phyloP scores from a whole-genome alignment of 2,113 vertebrate species.

The Onychostruthus taczanowskii region DNA sequence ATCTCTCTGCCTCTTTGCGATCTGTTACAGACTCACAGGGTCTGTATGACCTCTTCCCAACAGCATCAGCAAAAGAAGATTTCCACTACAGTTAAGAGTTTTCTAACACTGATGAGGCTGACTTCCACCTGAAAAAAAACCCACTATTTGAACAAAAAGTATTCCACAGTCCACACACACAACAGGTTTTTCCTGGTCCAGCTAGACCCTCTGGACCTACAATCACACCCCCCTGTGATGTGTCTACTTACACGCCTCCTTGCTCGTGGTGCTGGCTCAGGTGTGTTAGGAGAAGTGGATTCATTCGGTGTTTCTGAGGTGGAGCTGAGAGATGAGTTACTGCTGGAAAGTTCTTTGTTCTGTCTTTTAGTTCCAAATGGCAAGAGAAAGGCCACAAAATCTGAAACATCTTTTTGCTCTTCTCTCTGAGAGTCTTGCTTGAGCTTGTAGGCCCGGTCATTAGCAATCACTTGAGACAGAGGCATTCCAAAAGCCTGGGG shows the following conservation, averaged over 20 bases:
- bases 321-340: conserved; percentile 98
- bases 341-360: conserved; percentile 97
- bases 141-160: background rate
- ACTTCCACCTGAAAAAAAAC: background rate
- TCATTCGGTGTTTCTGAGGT: conserved; percentile 92
- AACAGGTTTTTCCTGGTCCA: background rate
- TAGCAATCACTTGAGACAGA: conserved; percentile 93
- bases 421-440: conserved; percentile 85
- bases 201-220: background rate
- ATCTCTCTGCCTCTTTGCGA: background rate
- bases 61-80: background rate
- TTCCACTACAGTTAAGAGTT: background rate
- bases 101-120: background rate
- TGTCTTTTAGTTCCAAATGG: conserved; percentile 84
- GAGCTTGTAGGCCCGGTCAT: conserved; percentile 90
- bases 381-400: conserved; percentile 87
- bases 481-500: conserved; percentile 94
- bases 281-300: conserved; percentile 81
- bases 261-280: conserved; percentile 82
- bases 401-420: conserved; percentile 85
- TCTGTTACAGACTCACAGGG: background rate
- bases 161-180: background rate
- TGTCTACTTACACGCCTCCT: conserved; percentile 83
- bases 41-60: background rate
- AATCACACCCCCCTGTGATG: fast-evolving